These are phyloP conservation scores for Eumaeus atala DNA, from an alignment of 1,140 invertebrate genomes.

Conservation along the genomic window DNA sequence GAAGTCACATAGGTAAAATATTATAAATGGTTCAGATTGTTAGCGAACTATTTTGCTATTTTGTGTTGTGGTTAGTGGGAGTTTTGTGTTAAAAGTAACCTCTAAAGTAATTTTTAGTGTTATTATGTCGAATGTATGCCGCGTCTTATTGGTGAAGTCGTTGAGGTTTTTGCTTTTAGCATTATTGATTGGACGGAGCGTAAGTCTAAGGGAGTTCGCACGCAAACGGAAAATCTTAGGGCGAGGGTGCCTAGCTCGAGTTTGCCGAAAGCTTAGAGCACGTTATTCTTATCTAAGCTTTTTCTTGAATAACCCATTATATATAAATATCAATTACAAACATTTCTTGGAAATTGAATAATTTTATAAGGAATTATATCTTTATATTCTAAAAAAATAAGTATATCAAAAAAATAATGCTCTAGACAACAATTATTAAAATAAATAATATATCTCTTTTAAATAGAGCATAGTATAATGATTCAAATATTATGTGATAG, in stretches of 20 bases:
- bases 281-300: no score
- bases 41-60: constrained; percentile 20
- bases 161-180: constrained; percentile 37
- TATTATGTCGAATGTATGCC: constrained; percentile 7
- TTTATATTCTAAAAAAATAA: no score
- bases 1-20: constrained; percentile 27
- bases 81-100: constrained; percentile 9
- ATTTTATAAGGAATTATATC: no score
- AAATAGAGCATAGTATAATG: no score
- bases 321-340: no score
- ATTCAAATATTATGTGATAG: no score
- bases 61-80: neutral
- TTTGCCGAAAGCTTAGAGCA: neutral
- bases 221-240: constrained; percentile 52
- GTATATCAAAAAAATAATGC: no score
- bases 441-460: no score
- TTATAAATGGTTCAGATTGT: constrained; percentile 29
- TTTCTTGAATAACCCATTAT: no score
- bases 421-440: no score
- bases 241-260: constrained; percentile 23
- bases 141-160: constrained; percentile 37
- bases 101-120: constrained; percentile 5
- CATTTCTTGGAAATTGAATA: no score
- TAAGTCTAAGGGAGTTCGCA: constrained; percentile 49
- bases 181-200: constrained; percentile 48